Conservation (phyloP, 2,113 vertebrate genomes). For the Brachirus orientalis region DNA sequence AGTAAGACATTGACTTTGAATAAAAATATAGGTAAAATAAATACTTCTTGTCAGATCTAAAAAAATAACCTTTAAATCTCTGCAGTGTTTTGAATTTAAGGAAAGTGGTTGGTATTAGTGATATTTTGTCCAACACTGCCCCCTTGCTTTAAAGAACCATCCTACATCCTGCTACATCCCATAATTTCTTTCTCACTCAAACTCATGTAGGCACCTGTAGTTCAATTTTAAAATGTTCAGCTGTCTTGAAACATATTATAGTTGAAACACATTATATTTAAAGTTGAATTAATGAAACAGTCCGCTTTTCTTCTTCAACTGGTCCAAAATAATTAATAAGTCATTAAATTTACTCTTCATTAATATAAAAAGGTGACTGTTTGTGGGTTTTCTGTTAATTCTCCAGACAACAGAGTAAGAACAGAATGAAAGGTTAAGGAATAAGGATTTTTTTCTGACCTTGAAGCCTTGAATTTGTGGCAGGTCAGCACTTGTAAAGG, state of each 20-base stretch:
- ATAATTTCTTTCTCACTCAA: neutral
- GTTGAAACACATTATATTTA: neutral
- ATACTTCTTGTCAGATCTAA: too few species aligned
- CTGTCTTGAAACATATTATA: neutral
- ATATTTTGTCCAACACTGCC: constrained; percentile 41
- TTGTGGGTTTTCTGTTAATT: too few species aligned
- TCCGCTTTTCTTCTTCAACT: neutral
- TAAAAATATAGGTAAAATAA: too few species aligned
- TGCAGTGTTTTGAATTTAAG: too few species aligned
- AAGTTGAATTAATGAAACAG: neutral
- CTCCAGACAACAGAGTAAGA: too few species aligned
- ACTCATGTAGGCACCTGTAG: neutral
- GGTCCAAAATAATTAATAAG: too few species aligned
- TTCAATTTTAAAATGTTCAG: neutral
- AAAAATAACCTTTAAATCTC: too few species aligned
- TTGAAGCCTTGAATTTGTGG: constrained; percentile 49
- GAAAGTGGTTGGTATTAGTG: too few species aligned
- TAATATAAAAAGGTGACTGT: too few species aligned
- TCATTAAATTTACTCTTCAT: neutral
- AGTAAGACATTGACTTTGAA: too few species aligned
- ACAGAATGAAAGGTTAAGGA: neutral
- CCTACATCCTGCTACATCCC: neutral
- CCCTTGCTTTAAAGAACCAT: neutral
- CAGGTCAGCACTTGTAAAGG: constrained; percentile 59
- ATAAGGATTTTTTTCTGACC: constrained; percentile 28